Evolutionary conservation across 2,797 vertebrate genomes (phyloP).

Genomic region (Molothrus aeneus): DNA sequence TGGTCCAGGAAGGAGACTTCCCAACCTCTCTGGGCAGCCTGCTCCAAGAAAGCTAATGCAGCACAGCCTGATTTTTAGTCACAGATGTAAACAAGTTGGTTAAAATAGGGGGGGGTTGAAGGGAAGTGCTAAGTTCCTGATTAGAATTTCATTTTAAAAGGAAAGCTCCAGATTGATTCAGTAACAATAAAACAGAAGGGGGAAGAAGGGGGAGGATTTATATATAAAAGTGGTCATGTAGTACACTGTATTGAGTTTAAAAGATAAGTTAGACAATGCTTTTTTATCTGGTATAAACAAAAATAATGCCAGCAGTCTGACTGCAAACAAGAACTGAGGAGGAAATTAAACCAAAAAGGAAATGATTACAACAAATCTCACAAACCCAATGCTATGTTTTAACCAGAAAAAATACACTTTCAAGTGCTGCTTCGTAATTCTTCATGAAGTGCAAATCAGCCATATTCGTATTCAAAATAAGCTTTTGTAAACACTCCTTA

Average conservation of each 20-base stretch:
- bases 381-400: background rate
- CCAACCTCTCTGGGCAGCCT: background rate
- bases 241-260: background rate
- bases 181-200: background rate
- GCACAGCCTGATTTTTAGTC: background rate
- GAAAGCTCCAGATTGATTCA: background rate
- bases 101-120: background rate
- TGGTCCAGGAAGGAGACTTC: background rate
- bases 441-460: background rate
- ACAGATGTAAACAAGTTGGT: background rate
- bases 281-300: conserved; percentile 19
- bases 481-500: background rate
- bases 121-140: conserved; percentile 36
- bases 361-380: background rate
- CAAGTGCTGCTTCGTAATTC: fast-evolving
- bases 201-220: background rate
- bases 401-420: background rate
- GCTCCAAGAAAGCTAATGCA: background rate
- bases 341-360: background rate
- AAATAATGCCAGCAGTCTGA: background rate
- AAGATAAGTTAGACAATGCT: conserved; percentile 43
- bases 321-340: background rate
- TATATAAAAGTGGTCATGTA: background rate
- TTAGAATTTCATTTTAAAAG: background rate
- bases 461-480: background rate